phyloP scores from a whole-genome alignment of 2,113 vertebrate genomes.

The Dolichotis patagonum region DNA sequence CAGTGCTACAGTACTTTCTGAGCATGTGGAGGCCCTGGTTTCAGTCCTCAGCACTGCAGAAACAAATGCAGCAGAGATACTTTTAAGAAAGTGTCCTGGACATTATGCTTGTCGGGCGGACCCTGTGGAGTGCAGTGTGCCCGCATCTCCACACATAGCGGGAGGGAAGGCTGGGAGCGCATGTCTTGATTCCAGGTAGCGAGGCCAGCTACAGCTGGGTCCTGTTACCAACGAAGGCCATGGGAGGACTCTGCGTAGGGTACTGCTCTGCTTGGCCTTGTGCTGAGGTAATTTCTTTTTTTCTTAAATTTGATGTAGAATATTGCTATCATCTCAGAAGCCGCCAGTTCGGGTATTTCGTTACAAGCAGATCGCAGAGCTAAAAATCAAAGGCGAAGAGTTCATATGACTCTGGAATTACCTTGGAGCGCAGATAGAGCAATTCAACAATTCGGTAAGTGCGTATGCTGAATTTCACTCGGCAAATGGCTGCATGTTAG shows the following conservation, averaged over 20 bases:
- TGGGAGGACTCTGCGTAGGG: not conserved
- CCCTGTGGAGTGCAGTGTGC: not conserved
- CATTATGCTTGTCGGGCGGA: not conserved
- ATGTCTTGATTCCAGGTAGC: not conserved
- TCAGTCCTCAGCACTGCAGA: not conserved
- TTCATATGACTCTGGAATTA: constrained; percentile 98
- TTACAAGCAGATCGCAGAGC: constrained; percentile 97
- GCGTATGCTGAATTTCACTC: not conserved
- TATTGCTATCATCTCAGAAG: constrained; percentile 99
- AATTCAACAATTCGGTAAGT: constrained; percentile 97
- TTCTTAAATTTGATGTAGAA: constrained; percentile 87
- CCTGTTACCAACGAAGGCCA: not conserved
- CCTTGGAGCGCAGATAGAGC: constrained; percentile 98
- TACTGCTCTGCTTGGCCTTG: not conserved
- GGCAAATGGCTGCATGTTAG: not conserved
- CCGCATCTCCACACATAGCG: not conserved
- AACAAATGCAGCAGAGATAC: not conserved
- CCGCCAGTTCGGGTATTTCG: constrained; percentile 98
- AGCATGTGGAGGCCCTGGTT: not conserved
- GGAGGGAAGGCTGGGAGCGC: not conserved
- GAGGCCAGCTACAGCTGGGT: not conserved
- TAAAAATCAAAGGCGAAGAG: constrained; percentile 96
- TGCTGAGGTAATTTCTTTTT: not conserved
- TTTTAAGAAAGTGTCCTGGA: not conserved
- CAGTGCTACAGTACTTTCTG: not conserved